These are phyloP conservation scores for Muscicapa comitata DNA, from an alignment of 2,797 vertebrate genomes.

Conservation along the genomic window DNA sequence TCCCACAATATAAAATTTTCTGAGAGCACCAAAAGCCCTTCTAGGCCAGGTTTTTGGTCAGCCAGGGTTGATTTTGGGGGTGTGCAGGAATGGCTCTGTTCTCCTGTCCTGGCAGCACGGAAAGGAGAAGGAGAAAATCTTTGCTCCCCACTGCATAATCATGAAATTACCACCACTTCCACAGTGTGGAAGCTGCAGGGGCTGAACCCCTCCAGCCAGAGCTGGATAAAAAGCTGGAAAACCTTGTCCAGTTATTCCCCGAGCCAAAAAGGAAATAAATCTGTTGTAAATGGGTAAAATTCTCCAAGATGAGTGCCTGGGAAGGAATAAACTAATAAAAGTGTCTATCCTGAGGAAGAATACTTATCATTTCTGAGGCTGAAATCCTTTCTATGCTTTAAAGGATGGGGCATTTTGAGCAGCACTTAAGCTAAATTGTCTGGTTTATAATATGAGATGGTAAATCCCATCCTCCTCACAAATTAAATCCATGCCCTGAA, in stretches of 20 bases:
- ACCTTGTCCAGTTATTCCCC: background rate
- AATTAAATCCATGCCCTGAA: constrained; percentile 38
- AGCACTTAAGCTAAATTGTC: background rate
- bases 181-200: background rate
- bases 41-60: background rate
- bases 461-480: background rate
- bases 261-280: background rate
- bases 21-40: background rate
- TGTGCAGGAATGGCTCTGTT: background rate
- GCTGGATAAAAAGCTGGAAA: background rate
- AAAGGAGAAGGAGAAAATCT: background rate
- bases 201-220: background rate
- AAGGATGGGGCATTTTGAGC: background rate
- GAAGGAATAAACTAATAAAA: background rate
- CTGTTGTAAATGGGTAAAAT: background rate
- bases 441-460: background rate
- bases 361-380: background rate
- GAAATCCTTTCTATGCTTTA: background rate
- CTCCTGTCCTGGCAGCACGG: background rate
- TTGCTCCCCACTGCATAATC: background rate
- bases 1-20: background rate
- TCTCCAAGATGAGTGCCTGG: background rate
- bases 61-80: background rate
- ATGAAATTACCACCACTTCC: background rate
- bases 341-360: background rate